Evolutionary conservation across 2,113 vertebrate genomes (phyloP).

Genomic region (Hippopotamus amphibius): DNA sequence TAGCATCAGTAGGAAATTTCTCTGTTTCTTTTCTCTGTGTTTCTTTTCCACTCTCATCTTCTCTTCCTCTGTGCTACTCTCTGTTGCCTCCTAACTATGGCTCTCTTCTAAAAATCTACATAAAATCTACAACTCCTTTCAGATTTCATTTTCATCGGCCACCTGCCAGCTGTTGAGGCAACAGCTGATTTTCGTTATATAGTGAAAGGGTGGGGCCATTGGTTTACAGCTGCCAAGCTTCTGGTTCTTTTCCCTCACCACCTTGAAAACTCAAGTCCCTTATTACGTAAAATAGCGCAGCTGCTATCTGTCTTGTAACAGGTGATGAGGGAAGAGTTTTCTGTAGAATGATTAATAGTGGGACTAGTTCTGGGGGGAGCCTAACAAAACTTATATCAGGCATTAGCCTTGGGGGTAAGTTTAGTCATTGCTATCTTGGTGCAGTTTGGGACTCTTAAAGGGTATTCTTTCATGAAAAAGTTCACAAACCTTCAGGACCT

Average conservation of each 20-base stretch:
- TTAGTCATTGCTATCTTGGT: not conserved
- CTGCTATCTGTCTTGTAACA: conserved; percentile 50
- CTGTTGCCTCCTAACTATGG: not conserved
- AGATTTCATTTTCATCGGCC: not conserved
- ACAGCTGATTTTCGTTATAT: conserved; percentile 65
- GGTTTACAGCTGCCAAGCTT: conserved; percentile 57
- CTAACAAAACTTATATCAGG: not conserved
- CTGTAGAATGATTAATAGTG: not conserved
- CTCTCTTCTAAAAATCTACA: not conserved
- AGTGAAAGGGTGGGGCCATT: not conserved
- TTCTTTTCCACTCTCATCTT: not conserved
- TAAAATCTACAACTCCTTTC: conserved; percentile 7
- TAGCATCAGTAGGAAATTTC: not conserved
- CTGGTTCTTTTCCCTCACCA: conserved; percentile 47
- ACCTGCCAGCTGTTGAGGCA: conserved; percentile 64
- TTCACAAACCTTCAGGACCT: not conserved
- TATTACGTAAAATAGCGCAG: conserved; percentile 26
- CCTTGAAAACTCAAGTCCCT: conserved; percentile 50
- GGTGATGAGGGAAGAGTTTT: conserved; percentile 58
- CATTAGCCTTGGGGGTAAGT: not conserved
- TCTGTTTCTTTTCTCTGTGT: not conserved
- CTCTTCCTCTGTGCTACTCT: not conserved
- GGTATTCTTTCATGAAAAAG: not conserved
- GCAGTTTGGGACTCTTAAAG: not conserved
- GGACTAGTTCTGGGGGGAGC: not conserved